Evolutionary conservation across 2,888 invertebrate species (phyloP).

Genomic region (Parochlus steinenii): DNA sequence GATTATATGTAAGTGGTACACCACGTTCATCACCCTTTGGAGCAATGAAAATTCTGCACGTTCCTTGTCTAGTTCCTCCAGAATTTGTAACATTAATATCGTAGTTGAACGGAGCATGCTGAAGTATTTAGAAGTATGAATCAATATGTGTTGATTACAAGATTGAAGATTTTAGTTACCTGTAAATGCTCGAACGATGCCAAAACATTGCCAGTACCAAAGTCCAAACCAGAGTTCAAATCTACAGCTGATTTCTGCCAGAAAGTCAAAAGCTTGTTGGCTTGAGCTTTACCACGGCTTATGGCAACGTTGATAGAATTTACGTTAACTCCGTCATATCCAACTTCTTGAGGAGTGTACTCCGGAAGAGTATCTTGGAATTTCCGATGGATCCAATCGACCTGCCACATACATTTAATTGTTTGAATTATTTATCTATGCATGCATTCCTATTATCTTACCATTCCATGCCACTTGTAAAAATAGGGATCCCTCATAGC

Average conservation of each 20-base stretch:
- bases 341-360: constrained; percentile 36
- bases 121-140: not conserved
- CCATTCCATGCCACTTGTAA: constrained; percentile 60
- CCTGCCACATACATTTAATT: no score
- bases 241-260: constrained; percentile 71
- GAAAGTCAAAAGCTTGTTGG: constrained; percentile 47
- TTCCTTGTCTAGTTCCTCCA: constrained; percentile 31
- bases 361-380: constrained; percentile 53
- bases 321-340: constrained; percentile 18
- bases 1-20: constrained; percentile 35
- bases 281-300: constrained; percentile 21
- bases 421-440: constrained; percentile 63
- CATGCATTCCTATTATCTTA: no score
- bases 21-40: constrained; percentile 49
- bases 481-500: constrained; percentile 79
- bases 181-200: constrained; percentile 37
- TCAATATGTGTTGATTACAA: constrained; percentile 33
- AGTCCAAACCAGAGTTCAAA: constrained; percentile 64
- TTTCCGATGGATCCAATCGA: constrained; percentile 43
- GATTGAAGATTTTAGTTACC: constrained; percentile 56
- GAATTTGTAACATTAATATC: constrained; percentile 42
- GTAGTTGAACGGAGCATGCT: constrained; percentile 53
- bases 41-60: constrained; percentile 48
- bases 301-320: constrained; percentile 40
- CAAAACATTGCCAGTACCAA: constrained; percentile 29